Evolutionary conservation across 2,888 invertebrate species (phyloP).

Genomic region (Hyalella azteca): DNA sequence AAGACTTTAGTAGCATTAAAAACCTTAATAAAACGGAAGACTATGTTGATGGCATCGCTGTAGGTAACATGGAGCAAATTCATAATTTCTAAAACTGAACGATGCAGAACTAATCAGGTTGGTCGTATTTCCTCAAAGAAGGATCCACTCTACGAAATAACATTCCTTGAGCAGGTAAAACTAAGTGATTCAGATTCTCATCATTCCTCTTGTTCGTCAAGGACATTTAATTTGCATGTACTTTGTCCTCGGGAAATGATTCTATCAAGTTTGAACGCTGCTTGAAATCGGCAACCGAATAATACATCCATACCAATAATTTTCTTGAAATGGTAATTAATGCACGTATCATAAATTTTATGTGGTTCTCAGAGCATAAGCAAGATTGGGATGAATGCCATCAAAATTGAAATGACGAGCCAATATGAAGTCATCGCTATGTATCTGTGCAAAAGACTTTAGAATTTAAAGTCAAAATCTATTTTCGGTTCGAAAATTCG

Average conservation of each 20-base stretch:
- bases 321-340: too few relatives aligned
- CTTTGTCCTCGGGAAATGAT: background rate
- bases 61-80: slow-evolving; percentile 26
- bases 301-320: too few relatives aligned
- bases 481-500: too few relatives aligned
- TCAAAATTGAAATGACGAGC: too few relatives aligned
- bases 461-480: too few relatives aligned
- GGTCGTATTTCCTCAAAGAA: slow-evolving; percentile 17
- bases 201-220: background rate
- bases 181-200: background rate
- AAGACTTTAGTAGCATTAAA: slow-evolving; percentile 17
- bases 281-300: too few relatives aligned
- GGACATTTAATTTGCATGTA: background rate
- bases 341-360: too few relatives aligned
- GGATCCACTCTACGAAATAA: background rate
- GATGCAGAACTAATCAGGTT: slow-evolving; percentile 28
- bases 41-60: slow-evolving; percentile 7
- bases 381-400: too few relatives aligned
- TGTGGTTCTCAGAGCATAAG: too few relatives aligned
- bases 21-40: slow-evolving; percentile 21
- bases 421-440: too few relatives aligned
- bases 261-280: background rate
- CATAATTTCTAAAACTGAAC: slow-evolving; percentile 21
- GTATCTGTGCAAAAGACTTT: too few relatives aligned
- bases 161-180: slow-evolving; percentile 2